Base-by-base conservation (phyloP, 1,140 invertebrate species). In the Eupeodes corollae region DNA sequence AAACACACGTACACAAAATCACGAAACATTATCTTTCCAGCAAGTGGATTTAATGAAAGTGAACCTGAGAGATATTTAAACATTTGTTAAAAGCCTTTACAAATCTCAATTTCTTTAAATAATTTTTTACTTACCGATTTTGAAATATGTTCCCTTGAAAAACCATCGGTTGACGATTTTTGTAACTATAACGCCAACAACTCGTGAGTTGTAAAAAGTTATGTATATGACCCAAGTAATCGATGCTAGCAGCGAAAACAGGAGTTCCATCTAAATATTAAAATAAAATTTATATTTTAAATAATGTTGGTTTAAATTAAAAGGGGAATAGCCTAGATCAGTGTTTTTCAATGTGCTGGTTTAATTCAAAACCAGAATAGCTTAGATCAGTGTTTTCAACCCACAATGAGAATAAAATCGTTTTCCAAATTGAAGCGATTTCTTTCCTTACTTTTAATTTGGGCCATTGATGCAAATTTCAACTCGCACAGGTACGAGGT, bases 1-100 rank as follows among this genome's bases (percentile, higher is more conserved):
- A 92, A 86, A 41, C 88, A 95, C 35, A 96, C 88, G 57, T 91
- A 95, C 42, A 91, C 83, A 60, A 98, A 79, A 75, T 98, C 91
- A 53, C 93, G 77, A 73, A 98, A 97, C 95, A 99, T 99, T 35
- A 98, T 87, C 75, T 98, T 98, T 3, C 96, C 96, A 52, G 92
- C 91, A 51, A 98, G 73, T 21, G 91, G 88, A 71, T 93, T 93
- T 33, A 96, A 72, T 2, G 91, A 92, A 57, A 98, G 83, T 13
- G 95, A 97, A 50, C 93, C 92, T 89, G 63, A 30, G 77, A 44
- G 51, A 48, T 15, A 1, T 26, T 34, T 37, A 46, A 53, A 44
- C 14, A 42, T 32, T 32, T 31, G 19, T 53, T 43, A 52, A 52
- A 48, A 46, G 42, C 49, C 46, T 42, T 49, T 42, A 33, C 44